Base-by-base conservation (phyloP, 2,113 vertebrate species). In the Oenanthe melanoleuca region DNA sequence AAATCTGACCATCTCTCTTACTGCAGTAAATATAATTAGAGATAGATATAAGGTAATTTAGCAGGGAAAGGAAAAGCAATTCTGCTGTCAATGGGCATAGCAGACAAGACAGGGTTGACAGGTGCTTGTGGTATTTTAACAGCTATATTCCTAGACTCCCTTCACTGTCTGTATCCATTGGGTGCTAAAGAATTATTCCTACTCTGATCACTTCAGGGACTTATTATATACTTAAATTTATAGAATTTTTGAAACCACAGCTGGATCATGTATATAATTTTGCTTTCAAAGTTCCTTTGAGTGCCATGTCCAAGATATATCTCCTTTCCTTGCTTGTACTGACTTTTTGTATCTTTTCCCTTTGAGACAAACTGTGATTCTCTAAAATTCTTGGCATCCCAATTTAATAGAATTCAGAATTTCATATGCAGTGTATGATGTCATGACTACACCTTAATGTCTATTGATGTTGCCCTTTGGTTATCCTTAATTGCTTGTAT, bases 21-120 rank as follows among this genome's bases (percentile, higher is more conserved):
- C 37, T 86, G 25, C 69, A 61, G n/a, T 71, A 92, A 89, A 92
- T 80, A 69, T 64, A 80, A 78, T 78, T 88, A 86, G 49, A 84
- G 61, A 50, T 28, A 77, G 61, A 42, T 85, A 24, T n/a, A 67
- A 74, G 31, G 40, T 75, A 81, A 12, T 20, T 91, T 49, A 71
- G 49, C 37, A 89, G 69, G 56, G n/a, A 74, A 56, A 67, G 24
- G 14, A 88, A 80, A 92, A 88, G 44, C 8, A 67, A 28, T 89
- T 93, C 49, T 80, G 61, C 45, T 92, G 45, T 64, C 5, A 4
- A 52, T 67, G 83, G 83, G 60, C 33, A 31, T 2, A 80, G 64
- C 15, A 93, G 69, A 84, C 26, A 85, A 69, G 61, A 26, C 3
- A 78, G 60, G 42, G 60, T 17, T 86, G 82, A n/a, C 45, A 93